phyloP scores from a whole-genome alignment of 2,888 invertebrate genomes.

The Mechanitis messenoides region DNA sequence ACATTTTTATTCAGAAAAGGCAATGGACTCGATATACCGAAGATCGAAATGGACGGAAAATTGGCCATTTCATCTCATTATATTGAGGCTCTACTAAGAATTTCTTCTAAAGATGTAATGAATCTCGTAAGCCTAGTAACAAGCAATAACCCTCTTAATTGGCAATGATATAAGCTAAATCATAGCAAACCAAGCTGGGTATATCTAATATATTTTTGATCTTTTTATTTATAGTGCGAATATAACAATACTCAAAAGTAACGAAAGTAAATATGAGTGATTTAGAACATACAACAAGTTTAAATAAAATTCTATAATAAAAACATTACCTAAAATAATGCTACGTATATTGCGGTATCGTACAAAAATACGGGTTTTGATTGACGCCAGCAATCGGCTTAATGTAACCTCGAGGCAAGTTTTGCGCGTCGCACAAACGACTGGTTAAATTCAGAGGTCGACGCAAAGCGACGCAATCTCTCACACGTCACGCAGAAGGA shows the following conservation, averaged over 20 bases:
- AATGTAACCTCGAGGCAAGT: conserved; percentile 75
- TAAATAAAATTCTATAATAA: conserved; percentile 29
- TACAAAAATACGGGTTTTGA: conserved; percentile 70
- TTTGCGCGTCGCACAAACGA: conserved; percentile 68
- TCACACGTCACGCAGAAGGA: conserved; percentile 71
- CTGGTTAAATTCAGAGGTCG: conserved; percentile 74
- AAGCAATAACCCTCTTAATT: conserved; percentile 36
- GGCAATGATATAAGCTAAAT: conserved; percentile 19
- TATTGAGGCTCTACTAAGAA: conserved; percentile 41
- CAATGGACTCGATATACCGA: conserved; percentile 49
- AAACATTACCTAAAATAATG: conserved; percentile 48
- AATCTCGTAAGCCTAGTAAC: conserved; percentile 36
- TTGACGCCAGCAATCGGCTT: conserved; percentile 74
- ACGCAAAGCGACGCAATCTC: conserved; percentile 73
- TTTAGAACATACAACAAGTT: conserved; percentile 4
- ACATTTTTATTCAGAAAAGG: conserved; percentile 76
- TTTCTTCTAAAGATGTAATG: conserved; percentile 29
- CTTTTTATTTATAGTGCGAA: background rate
- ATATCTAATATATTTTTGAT: background rate
- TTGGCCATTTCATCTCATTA: conserved; percentile 46
- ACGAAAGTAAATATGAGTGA: conserved; percentile 3
- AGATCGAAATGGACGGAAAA: conserved; percentile 52
- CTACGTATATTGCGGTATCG: conserved; percentile 53
- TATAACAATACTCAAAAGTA: background rate
- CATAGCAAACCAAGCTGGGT: background rate